phyloP scores from a whole-genome alignment of 2,888 invertebrate species.

The Pediacus dermestoides region DNA sequence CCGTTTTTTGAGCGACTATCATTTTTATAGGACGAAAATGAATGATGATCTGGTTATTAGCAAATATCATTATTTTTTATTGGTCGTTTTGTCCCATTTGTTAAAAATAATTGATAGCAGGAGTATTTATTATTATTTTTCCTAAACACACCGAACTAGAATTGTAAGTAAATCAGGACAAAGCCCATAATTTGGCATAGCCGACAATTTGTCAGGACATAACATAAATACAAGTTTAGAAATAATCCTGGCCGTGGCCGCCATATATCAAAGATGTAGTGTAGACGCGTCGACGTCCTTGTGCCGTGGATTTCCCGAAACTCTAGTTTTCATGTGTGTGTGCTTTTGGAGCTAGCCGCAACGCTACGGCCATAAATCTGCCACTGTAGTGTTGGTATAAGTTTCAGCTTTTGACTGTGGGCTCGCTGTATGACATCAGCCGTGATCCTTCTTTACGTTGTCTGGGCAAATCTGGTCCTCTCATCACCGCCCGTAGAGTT shows the following conservation, averaged over 20 bases:
- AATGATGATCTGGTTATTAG: too few species aligned
- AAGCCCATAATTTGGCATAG: conserved; percentile 8
- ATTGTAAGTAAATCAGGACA: conserved; percentile 6
- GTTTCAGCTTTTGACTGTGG: conserved; percentile 30
- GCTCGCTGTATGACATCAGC: conserved; percentile 8
- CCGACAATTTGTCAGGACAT: conserved; percentile 10
- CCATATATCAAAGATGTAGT: conserved; percentile 21
- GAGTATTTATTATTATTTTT: too few species aligned
- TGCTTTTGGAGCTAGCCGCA: conserved; percentile 5
- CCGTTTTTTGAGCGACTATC: too few species aligned
- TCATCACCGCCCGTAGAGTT: conserved; percentile 5
- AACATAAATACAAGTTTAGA: conserved; percentile 29
- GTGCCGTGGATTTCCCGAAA: conserved; percentile 3
- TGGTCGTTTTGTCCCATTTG: too few species aligned
- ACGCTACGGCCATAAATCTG: conserved; percentile 30
- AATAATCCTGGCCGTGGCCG: conserved; percentile 26
- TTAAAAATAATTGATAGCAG: too few species aligned
- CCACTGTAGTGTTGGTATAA: conserved; percentile 27
- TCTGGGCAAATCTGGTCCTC: conserved; percentile 6
- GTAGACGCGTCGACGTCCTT: conserved; percentile 4
- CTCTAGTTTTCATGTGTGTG: conserved; percentile 4
- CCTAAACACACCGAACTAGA: too few species aligned
- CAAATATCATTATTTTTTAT: too few species aligned
- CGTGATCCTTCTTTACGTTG: conserved; percentile 8
- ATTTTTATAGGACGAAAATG: too few species aligned